Evolutionary conservation across 2,888 invertebrate genomes (phyloP), one percentile per base, ranked within the genome.

Genomic region (Cosmorhoe ocellata): DNA sequence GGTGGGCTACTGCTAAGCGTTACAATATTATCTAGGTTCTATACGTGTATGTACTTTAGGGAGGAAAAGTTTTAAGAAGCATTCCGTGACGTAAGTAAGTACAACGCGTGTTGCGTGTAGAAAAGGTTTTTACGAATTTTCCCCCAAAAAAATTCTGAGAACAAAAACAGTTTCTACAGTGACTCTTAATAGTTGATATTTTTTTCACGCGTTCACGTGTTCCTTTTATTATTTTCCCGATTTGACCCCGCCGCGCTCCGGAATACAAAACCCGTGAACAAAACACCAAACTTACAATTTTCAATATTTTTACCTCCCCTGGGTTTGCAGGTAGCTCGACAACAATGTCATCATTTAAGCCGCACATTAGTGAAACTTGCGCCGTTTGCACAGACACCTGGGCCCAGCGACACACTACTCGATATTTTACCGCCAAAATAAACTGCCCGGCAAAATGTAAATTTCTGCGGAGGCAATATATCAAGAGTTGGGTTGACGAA

Each of bases 291-390:
- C 44, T 44, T 33, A 14, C 26, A 24, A 38, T 48, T 47, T 51
- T 41, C 45, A 45, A 48, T 56, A 57, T 61, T 50, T 52, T 49
- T 58, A 37, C 38, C 30, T 47, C 51, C 57, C 58, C 43, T 54
- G 58, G 58, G 48, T 22, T 41, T 39, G 52, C 52, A 58, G 71
- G 71, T 66, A 67, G 64, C 51, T 51, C 76, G 75, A 66, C 81
- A 78, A 79, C 81, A 81, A 71, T 84, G 84, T 85, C 87, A 86
- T 84, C 81, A 81, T 87, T 87, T 87, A 89, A 84, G 85, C 86
- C 84, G 76, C 80, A 87, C 84, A 89, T 88, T 88, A 86, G 83
- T 67, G 74, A 82, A 89, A 86, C 84, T 89, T 88, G 83, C 76
- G 78, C 81, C 80, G 84, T 84, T 84, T 78, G 76, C 74, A 72